Base-by-base conservation (phyloP, 2,888 invertebrate species). In the Abscondita cerata region DNA sequence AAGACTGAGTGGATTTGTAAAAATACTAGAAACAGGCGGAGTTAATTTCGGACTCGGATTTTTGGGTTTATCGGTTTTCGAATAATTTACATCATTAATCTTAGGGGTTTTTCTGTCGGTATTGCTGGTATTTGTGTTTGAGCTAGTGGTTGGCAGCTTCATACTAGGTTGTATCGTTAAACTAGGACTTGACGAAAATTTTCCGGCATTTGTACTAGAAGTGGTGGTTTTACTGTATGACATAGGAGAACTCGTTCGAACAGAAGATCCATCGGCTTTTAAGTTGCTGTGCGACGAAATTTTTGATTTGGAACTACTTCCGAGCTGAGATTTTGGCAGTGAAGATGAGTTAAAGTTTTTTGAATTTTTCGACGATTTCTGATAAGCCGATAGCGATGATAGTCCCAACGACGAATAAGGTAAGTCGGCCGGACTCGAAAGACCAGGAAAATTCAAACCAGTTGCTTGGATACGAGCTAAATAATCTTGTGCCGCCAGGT, bases 401-500 rank as follows among this genome's bases (percentile, higher is more conserved):
- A 83, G 82, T 70, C 82, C 81, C 66, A 85, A 82, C 69, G 86
- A 82, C 47, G 87, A 84, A 59, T 84, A 83, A 40, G 85, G 84
- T 69, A 90, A 80, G 75, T 87, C 87, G 12, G 88, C 86, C 72
- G 76, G 84, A 77, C 81, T 83, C 50, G 82, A 81, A 58, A 84
- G 80, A 47, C 83, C 89, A 0, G 91, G 85, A 80, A 92, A 90
- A 73, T 86, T 86, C 59, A 92, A 78, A 16, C 92, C 92, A 6
- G 92, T 89, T 1, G 92, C 92, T 79, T 93, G 93, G 68, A 94
- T 81, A 62, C 93, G 86, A 47, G 91, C 91, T 69, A 94, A 86
- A 81, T 94, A 94, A 80, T 94, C 93, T 79, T 94, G 94, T 0
- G 93, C 93, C 33, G 93, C 93, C 71, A 94, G 83, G 78, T 94